phyloP scores from a whole-genome alignment of 2,888 invertebrate genomes.

The Aphelenchoides bicaudatus region DNA sequence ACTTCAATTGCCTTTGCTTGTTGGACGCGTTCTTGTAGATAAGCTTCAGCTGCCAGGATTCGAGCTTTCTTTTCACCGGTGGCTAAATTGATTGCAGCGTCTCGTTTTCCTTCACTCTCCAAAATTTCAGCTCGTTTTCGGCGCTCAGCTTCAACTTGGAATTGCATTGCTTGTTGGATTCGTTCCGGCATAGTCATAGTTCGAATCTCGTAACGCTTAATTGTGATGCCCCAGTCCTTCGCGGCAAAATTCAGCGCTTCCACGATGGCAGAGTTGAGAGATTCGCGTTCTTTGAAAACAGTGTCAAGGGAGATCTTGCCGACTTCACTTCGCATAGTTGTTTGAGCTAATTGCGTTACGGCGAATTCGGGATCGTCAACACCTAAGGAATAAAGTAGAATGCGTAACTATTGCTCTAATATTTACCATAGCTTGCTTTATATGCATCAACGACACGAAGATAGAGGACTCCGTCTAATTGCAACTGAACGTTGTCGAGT shows the following conservation, averaged over 20 bases:
- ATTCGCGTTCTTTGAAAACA: slow-evolving; percentile 88
- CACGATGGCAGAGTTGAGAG: slow-evolving; percentile 87
- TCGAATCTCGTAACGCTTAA: slow-evolving; percentile 83
- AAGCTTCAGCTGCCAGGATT: slow-evolving; percentile 86
- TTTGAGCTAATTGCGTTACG: slow-evolving; percentile 95
- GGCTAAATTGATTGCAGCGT: slow-evolving; percentile 81
- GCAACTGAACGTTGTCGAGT: slow-evolving; percentile 90
- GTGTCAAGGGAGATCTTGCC: slow-evolving; percentile 95
- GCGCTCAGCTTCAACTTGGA: slow-evolving; percentile 98
- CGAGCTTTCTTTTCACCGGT: slow-evolving; percentile 87
- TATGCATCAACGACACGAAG: slow-evolving; percentile 88
- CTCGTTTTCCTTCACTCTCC: slow-evolving; percentile 77
- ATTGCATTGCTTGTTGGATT: slow-evolving; percentile 98
- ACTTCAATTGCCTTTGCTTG: slow-evolving; percentile 79
- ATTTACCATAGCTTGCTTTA: slow-evolving; percentile 63
- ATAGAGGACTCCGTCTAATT: slow-evolving; percentile 94
- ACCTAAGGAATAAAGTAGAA: slow-evolving; percentile 26
- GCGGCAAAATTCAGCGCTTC: slow-evolving; percentile 95
- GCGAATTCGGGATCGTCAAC: slow-evolving; percentile 84
- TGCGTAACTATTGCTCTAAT: slow-evolving; percentile 13
- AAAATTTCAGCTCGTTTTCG: slow-evolving; percentile 91
- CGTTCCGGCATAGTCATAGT: slow-evolving; percentile 71
- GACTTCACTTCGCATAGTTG: slow-evolving; percentile 97
- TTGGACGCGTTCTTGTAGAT: slow-evolving; percentile 72
- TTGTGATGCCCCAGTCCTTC: slow-evolving; percentile 94